phyloP scores from a whole-genome alignment of 2,113 vertebrate species.

The Amblyopsis rosae region DNA sequence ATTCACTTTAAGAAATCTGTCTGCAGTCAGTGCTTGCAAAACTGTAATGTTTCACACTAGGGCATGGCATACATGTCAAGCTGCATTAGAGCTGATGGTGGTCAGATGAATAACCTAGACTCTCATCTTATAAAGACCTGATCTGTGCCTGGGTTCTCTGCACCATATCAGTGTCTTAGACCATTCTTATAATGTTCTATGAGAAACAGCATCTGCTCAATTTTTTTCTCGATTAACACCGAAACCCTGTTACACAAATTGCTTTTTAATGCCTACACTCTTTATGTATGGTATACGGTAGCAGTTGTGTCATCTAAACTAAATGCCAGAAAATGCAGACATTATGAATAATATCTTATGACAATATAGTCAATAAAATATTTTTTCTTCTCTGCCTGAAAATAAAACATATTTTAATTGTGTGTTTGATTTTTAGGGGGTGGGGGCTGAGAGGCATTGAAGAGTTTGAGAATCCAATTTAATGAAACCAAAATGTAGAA shows the following conservation, averaged over 20 bases:
- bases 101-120: conserved; percentile 43
- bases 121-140: conserved; percentile 27
- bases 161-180: conserved; percentile 35
- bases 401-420: conserved; percentile 64
- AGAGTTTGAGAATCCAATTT: conserved; percentile 46
- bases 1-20: background rate
- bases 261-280: conserved; percentile 21
- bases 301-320: conserved; percentile 33
- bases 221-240: conserved; percentile 15
- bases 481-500: conserved; percentile 53
- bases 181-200: conserved; percentile 22
- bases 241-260: conserved; percentile 19
- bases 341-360: conserved; percentile 38
- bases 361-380: conserved; percentile 51
- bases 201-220: conserved; percentile 24
- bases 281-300: conserved; percentile 27
- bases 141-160: conserved; percentile 39
- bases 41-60: conserved; percentile 30
- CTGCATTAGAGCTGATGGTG: conserved; percentile 56
- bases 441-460: conserved; percentile 37
- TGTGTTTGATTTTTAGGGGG: conserved; percentile 60
- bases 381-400: conserved; percentile 54
- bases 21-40: conserved; percentile 22
- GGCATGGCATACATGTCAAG: conserved; percentile 34
- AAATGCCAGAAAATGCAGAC: conserved; percentile 34